phyloP scores from a whole-genome alignment of 1,140 invertebrate species.

The Euura lappo region DNA sequence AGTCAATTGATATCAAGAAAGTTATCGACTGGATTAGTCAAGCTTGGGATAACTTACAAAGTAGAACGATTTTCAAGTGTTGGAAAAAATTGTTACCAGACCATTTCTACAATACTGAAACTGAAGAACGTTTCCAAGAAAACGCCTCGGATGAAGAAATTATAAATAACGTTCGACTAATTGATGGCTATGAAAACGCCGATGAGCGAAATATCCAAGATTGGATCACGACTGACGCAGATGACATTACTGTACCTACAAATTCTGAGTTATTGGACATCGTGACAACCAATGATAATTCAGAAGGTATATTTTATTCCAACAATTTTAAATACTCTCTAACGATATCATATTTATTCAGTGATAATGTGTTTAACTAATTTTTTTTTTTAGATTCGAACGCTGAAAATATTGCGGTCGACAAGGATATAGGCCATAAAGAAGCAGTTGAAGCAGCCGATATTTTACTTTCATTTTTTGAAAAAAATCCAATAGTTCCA shows the following conservation, averaged over 20 bases:
- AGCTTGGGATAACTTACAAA: background rate
- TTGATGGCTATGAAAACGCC: background rate
- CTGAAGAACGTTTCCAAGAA: background rate
- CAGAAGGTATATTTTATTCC: background rate
- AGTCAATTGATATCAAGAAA: background rate
- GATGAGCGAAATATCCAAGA: background rate
- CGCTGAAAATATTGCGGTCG: background rate
- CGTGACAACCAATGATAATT: background rate
- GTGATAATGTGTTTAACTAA: background rate
- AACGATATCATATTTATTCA: background rate
- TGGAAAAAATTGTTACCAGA: background rate
- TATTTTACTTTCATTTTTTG: background rate
- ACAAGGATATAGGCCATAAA: background rate
- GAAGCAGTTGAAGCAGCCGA: background rate
- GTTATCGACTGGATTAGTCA: background rate
- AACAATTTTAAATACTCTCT: background rate
- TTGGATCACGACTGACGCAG: background rate
- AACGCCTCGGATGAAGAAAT: background rate
- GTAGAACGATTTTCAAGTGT: background rate
- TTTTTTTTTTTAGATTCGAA: background rate
- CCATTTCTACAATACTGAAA: background rate
- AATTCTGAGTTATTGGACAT: background rate
- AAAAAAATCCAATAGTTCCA: background rate
- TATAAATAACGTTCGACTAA: background rate
- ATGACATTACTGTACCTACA: background rate